Percentiles rank a stretch among this genome's conserved stretches.
Conservation (phyloP, 1,140 invertebrate genomes). For the Macrotrachela quadricornifera region DNA sequence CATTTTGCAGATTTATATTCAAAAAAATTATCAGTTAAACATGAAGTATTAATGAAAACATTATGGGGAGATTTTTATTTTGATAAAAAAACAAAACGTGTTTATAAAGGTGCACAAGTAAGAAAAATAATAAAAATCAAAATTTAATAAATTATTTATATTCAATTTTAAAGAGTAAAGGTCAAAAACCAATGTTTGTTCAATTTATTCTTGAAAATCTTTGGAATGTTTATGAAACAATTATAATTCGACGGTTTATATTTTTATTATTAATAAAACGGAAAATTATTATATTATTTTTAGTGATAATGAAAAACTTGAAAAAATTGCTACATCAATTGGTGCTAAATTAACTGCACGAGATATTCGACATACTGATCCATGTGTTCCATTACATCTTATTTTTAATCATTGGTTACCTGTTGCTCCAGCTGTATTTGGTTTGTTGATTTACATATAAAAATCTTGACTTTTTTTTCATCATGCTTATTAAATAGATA, state of each 20-base stretch:
- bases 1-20: conserved; percentile 71
- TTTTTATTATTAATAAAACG: not conserved
- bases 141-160: not conserved
- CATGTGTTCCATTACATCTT: conserved; percentile 1
- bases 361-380: conserved; percentile 7
- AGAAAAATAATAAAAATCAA: not conserved
- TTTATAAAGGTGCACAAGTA: conserved; percentile 66
- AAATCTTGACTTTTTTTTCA: not conserved
- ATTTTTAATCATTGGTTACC: conserved; percentile 8
- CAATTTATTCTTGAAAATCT: conserved; percentile 82
- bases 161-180: conserved; percentile 39
- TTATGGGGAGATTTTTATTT: conserved; percentile 90
- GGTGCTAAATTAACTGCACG: conserved; percentile 2
- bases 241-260: not conserved
- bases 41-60: conserved; percentile 44
- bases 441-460: not conserved
- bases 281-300: not conserved
- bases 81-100: conserved; percentile 60
- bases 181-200: conserved; percentile 84
- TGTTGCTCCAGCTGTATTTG: conserved; percentile 9
- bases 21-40: conserved; percentile 47
- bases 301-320: not conserved
- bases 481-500: not conserved
- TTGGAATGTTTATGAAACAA: conserved; percentile 35
- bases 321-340: conserved; percentile 6